These are phyloP conservation scores for Spheniscus mendiculus DNA, from an alignment of 2,113 vertebrate genomes.

Conservation along the genomic window DNA sequence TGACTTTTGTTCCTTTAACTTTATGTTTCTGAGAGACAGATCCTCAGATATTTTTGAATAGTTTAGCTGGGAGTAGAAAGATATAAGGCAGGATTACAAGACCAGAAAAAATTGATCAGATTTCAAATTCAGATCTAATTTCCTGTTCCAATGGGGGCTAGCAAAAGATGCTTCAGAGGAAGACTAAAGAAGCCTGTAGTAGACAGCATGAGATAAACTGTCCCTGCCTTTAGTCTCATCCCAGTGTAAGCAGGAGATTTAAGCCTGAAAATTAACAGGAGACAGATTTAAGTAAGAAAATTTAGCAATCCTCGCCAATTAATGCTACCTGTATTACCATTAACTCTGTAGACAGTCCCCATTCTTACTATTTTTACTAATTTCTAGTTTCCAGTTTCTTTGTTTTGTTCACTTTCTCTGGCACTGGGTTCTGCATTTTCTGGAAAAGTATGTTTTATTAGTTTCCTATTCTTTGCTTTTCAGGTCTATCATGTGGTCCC, in stretches of 20 bases:
- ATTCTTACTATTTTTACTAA: neutral
- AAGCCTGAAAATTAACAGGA: neutral
- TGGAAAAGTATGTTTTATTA: neutral
- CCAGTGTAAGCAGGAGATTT: neutral
- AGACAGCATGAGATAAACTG: neutral
- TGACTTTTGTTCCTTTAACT: constrained; percentile 17
- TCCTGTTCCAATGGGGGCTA: neutral
- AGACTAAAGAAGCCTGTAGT: neutral
- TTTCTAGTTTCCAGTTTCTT: neutral
- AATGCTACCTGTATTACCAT: neutral
- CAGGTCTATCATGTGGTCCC: neutral
- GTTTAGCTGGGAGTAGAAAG: neutral
- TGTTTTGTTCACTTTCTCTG: neutral
- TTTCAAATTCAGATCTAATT: constrained; percentile 1
- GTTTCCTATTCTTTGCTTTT: neutral
- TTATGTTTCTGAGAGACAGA: neutral
- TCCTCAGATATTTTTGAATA: neutral
- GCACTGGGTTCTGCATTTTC: neutral
- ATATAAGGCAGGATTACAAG: neutral
- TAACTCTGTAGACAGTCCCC: neutral
- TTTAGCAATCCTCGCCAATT: neutral
- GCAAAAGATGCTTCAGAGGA: neutral
- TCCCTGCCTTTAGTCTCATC: neutral
- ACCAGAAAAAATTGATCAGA: neutral
- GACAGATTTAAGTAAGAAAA: neutral